Base-by-base conservation (phyloP, 2,888 invertebrate species). In the Melipona beecheii region DNA sequence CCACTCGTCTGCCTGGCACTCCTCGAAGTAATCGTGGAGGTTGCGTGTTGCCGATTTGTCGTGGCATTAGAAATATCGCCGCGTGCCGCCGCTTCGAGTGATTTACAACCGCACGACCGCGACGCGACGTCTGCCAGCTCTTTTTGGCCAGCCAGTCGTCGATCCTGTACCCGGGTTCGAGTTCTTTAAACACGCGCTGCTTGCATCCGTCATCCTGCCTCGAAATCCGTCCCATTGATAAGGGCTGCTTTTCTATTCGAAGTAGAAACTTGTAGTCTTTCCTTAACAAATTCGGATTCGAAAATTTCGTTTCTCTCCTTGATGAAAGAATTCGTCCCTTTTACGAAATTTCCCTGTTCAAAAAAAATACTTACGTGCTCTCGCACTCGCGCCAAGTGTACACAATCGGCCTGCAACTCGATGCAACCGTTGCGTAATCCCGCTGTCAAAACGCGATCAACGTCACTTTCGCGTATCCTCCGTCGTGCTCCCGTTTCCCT, bases 11-110 rank as follows among this genome's bases (percentile, higher is more conserved):
- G 43, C 56, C 9, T 43, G 43, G 9, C 49, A 56, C 36, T 43
- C n/a, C 68, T 19, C 13, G 36, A 21, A 68, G 56, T 69, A 78
- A 87, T 85, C 73, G 60, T 49, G 50, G 15, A 75, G 43, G 83
- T 69, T 75, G 56, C 58, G 64, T 50, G 74, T 50, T 68, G 54
- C 79, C 70, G 79, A 81, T 81, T 81, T 81, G 81, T 81, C 81
- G 60, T 31, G 49, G 65, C 79, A 54, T 78, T 73, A 79, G 81
- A 81, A 81, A 81, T 81, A 78, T 72, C 71, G 79, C 79, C 65
- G 71, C 56, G 70, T 24, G 54, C 78, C 50, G 52, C 36, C 64
- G 36, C n/a, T 31, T 49, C n/a, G n/a, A 19, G 60, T 72, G 79
- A 81, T 72, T 78, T 68, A 78, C 65, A 27, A 43, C 50, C 56